These are phyloP conservation scores for Anodontia alba DNA, from an alignment of 2,888 invertebrate genomes.

Conservation along the genomic window DNA sequence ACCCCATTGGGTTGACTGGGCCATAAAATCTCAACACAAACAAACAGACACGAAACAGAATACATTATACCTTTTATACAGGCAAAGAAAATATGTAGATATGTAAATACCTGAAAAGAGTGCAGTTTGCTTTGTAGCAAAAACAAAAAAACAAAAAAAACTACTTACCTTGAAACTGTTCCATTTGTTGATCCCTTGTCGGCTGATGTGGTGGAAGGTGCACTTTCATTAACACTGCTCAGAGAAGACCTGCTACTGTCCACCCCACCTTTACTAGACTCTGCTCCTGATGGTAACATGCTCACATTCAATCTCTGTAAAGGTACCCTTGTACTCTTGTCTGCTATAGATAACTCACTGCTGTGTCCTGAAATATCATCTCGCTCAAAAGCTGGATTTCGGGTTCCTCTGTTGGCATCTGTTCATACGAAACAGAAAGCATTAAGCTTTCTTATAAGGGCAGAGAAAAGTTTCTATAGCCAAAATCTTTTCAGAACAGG, in stretches of 20 bases:
- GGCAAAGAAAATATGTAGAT: no score
- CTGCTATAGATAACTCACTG: neutral
- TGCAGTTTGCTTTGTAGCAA: no score
- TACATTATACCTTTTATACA: no score
- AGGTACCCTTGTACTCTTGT: neutral
- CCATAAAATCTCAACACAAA: no score
- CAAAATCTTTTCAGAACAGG: no score
- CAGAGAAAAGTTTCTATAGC: no score
- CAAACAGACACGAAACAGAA: no score
- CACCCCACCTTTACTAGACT: neutral
- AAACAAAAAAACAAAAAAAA: no score
- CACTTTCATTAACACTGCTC: neutral
- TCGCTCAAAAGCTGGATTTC: neutral
- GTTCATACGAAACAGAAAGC: neutral
- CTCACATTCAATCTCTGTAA: neutral
- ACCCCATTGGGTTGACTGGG: no score
- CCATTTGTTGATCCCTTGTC: neutral
- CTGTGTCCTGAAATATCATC: neutral
- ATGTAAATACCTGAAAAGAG: no score
- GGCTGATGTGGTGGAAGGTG: neutral
- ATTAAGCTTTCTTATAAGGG: no score
- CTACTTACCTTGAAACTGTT: neutral
- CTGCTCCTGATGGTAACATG: neutral
- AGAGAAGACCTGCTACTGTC: neutral
- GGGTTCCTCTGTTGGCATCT: slow-evolving; percentile 6